phyloP scores from a whole-genome alignment of 2,888 invertebrate genomes.

The Platycheirus rosarum region DNA sequence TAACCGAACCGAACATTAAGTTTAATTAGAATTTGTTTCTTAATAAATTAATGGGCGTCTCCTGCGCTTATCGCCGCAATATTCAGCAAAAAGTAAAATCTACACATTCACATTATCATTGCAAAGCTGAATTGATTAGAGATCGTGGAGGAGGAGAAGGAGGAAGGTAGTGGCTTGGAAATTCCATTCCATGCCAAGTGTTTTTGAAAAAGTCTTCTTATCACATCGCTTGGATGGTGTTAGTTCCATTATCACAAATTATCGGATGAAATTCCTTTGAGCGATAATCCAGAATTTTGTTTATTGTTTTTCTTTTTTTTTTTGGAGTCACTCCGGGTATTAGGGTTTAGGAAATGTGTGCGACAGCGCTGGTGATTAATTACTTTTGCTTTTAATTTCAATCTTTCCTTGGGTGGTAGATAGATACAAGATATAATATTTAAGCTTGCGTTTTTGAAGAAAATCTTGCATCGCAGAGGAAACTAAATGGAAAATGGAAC shows the following conservation, averaged over 20 bases:
- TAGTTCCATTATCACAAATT: constrained; percentile 69
- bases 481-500: too few species aligned
- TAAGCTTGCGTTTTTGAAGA: too few species aligned
- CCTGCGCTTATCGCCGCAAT: constrained; percentile 57
- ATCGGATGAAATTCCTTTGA: constrained; percentile 40
- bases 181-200: constrained; percentile 19
- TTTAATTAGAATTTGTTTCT: constrained; percentile 57
- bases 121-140: not conserved
- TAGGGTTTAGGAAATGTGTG: constrained; percentile 34
- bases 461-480: too few species aligned
- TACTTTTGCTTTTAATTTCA: constrained; percentile 35
- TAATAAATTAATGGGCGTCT: constrained; percentile 70
- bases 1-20: constrained; percentile 5
- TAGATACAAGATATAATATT: too few species aligned
- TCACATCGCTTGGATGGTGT: constrained; percentile 61
- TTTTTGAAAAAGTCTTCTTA: constrained; percentile 18
- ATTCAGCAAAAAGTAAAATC: constrained; percentile 48
- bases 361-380: constrained; percentile 60
- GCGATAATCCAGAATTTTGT: constrained; percentile 47
- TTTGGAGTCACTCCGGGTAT: constrained; percentile 22
- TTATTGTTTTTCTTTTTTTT: constrained; percentile 35
- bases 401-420: constrained; percentile 9
- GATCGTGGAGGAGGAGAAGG: not conserved
- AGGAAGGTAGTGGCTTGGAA: constrained; percentile 7
- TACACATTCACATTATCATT: constrained; percentile 25